Base-by-base conservation (phyloP, 2,113 vertebrate genomes). In the Tiliqua scincoides region DNA sequence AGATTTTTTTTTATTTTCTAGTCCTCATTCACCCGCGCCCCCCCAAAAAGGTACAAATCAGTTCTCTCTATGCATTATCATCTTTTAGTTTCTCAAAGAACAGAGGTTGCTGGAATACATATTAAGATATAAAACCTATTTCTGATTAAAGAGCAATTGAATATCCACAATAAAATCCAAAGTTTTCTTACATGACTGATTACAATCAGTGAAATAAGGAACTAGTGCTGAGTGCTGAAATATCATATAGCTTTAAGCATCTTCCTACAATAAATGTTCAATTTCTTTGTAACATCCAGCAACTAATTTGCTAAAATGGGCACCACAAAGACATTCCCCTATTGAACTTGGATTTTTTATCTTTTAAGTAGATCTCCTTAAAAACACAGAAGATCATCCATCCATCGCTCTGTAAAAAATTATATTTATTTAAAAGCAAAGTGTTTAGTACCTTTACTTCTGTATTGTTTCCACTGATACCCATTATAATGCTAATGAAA, bases 391-490 rank as follows among this genome's bases (percentile, higher is more conserved):
- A 93, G 93, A 86, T 59, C 2, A 2, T 81, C 88, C 40, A 88
- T 3, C 1, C 0, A 73, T 84, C 91, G 85, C 25, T 90, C 14
- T 89, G 91, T 1, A 83, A 88, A 91, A 87, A 62, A 3, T 73
- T 3, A 2, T 27, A 90, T 74, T 52, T 92, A 86, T 81, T 89
- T 89, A 92, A 92, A 91, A 85, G 21, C 7, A 82, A 30, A 86
- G 15, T 73, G 32, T 37, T 86, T 67, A 74, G 25, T 86, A 68
- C 40, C 2, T 43, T 85, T 77, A 90, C 1, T 85, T 91, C 52
- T 87, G 4, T 63, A 90, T 87, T 86, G 1, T 32, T 91, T 88
- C 25, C 79, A 84, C 30, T 30, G 86, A 82, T n/a, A 89, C 0
- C 3, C 65, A 79, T 85, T 79, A 70, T 5, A 82, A 88, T 37